Percentiles rank a stretch among this genome's conserved stretches.
Conservation (phyloP, 2,888 invertebrate species). For the Aphrophora alni region DNA sequence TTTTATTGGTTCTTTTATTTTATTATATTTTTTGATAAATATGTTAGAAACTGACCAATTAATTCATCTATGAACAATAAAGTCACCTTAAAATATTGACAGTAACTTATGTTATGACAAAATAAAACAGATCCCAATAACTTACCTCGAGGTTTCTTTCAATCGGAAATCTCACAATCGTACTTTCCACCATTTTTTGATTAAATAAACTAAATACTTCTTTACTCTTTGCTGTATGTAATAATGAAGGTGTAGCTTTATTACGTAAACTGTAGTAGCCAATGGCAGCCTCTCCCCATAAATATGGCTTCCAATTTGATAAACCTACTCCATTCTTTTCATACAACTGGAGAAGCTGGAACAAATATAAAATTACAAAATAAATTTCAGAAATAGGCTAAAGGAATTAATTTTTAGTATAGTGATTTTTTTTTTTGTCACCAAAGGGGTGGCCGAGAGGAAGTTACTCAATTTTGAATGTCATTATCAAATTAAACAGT, state of each 20-base stretch:
- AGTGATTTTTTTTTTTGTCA: too few relatives aligned
- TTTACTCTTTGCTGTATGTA: slow-evolving; percentile 41
- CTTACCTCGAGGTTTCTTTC: slow-evolving; percentile 62
- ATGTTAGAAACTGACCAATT: too few relatives aligned
- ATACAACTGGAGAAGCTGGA: slow-evolving; percentile 71
- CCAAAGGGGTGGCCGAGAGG: too few relatives aligned
- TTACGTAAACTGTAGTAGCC: slow-evolving; percentile 71
- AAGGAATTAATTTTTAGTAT: too few relatives aligned
- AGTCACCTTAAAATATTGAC: too few relatives aligned
- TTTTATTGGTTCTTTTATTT: too few relatives aligned
- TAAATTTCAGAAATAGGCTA: neutral
- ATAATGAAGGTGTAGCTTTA: slow-evolving; percentile 50
- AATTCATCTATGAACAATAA: too few relatives aligned
- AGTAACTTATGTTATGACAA: too few relatives aligned
- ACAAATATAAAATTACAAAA: slow-evolving; percentile 26
- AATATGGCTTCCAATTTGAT: slow-evolving; percentile 74
- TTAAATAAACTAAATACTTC: slow-evolving; percentile 71
- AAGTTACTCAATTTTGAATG: too few relatives aligned
- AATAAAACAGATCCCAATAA: too few relatives aligned
- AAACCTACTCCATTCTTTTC: slow-evolving; percentile 71
- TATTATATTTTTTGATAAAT: too few relatives aligned
- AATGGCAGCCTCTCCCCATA: slow-evolving; percentile 84
- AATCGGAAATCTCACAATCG: slow-evolving; percentile 75
- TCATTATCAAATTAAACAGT: too few relatives aligned
- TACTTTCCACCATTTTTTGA: slow-evolving; percentile 67